Evolutionary conservation across 2,797 vertebrate genomes (phyloP).

Genomic region (Syncerus caffer): DNA sequence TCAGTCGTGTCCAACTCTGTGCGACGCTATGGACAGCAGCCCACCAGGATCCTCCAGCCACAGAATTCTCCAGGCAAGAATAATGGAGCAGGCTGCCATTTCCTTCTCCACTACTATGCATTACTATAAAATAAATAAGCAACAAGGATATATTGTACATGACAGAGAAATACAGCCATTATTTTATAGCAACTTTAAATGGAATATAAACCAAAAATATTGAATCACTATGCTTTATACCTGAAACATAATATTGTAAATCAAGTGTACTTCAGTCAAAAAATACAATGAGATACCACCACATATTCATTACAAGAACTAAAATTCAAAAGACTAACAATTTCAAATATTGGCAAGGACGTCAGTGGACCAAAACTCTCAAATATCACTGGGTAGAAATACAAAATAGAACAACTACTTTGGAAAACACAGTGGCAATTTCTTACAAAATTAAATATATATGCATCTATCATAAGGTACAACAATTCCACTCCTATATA

Average conservation of each 20-base stretch:
- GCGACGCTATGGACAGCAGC: neutral
- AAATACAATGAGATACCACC: neutral
- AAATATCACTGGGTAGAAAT: neutral
- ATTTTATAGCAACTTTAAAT: neutral
- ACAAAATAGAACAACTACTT: neutral
- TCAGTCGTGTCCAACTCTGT: neutral
- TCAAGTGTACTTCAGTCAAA: neutral
- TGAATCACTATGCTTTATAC: neutral
- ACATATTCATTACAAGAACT: neutral
- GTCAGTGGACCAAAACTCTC: neutral
- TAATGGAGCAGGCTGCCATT: neutral
- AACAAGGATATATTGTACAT: neutral
- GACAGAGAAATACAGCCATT: neutral
- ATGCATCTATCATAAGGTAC: neutral
- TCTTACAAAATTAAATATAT: neutral
- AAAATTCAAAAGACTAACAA: neutral
- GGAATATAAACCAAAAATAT: neutral
- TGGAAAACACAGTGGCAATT: neutral
- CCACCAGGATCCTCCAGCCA: neutral
- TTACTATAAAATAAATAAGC: neutral
- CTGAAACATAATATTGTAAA: neutral
- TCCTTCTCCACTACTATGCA: neutral
- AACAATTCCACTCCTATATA: neutral
- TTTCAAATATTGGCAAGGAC: neutral
- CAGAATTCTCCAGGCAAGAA: neutral